Base-by-base conservation (phyloP, 2,113 vertebrate genomes). In the Polypterus bichir region DNA sequence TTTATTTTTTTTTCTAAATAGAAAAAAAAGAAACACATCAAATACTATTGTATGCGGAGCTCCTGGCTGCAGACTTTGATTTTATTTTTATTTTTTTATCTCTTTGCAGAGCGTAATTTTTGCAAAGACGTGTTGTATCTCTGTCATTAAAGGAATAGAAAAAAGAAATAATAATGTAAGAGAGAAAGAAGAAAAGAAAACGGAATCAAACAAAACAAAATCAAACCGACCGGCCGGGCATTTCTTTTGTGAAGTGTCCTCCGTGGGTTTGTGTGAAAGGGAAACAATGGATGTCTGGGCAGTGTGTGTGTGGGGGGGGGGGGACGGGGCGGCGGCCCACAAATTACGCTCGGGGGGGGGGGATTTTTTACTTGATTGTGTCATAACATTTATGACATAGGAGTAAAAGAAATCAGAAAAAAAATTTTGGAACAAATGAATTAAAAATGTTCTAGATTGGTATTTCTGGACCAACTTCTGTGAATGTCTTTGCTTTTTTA, bases 361-460 rank as follows among this genome's bases (percentile, higher is more conserved):
- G 76, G 7, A 57, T 71, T 76, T 72, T 70, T 5, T 60, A 79
- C 80, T 79, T 69, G 62, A 72, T 66, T 76, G 82, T 86, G 93
- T 94, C 95, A 98, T 98, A 98, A 98, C 91, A 98, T 98, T 98
- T 98, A 98, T 98, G 95, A 85, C 84, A 86, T 63, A 65, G 62
- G 71, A 70, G 80, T 85, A 75, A 47, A 80, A 83, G 84, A 76
- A 82, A 80, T 27, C 27, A 27, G 27, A 27, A 27, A 27, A 27
- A 77, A 84, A 77, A 68, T 70, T 72, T 67, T 88, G 81, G 86
- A 85, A 88, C 84, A 89, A 88, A 76, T 73, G 76, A 79, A 72
- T 76, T 75, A 79, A 51, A 65, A 67, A 51, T 51, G 67, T 71
- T 62, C 64, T 60, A 70, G 69, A 66, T 72, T 75, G 56, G 56